A percentile compares a stretch with the other conserved stretches of the same genome.
These are phyloP conservation scores for Ochlodes sylvanus DNA, from an alignment of 2,888 invertebrate species.

Conservation along the genomic window DNA sequence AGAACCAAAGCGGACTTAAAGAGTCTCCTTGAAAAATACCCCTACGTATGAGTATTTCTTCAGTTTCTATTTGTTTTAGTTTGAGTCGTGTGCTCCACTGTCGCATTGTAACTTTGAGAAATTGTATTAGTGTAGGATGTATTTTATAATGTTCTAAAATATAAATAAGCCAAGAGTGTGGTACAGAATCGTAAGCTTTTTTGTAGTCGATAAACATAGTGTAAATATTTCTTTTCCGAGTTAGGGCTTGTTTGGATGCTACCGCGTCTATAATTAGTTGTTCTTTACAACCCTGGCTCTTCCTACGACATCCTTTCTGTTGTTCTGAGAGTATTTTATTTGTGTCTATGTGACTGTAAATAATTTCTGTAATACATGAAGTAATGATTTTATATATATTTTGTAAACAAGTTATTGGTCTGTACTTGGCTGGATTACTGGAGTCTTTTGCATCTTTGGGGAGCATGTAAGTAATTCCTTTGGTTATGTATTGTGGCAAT, in stretches of 20 bases:
- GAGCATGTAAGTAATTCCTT: constrained; percentile 43
- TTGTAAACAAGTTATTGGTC: constrained; percentile 41
- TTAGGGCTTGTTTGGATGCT: constrained; percentile 12
- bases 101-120: constrained; percentile 32
- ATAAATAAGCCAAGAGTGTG: constrained; percentile 33
- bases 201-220: constrained; percentile 34
- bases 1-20: constrained; percentile 41
- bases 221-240: constrained; percentile 10
- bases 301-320: constrained; percentile 28
- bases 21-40: constrained; percentile 42
- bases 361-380: constrained; percentile 27
- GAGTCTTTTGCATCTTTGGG: constrained; percentile 27
- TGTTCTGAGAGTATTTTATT: constrained; percentile 29
- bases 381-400: constrained; percentile 41
- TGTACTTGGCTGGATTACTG: constrained; percentile 34
- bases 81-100: constrained; percentile 36
- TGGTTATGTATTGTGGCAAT: constrained; percentile 39
- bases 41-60: constrained; percentile 37
- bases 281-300: constrained; percentile 21
- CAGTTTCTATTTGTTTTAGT: constrained; percentile 15
- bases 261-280: constrained; percentile 26
- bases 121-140: constrained; percentile 23
- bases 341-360: constrained; percentile 25
- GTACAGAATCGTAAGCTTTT: constrained; percentile 39
- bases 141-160: constrained; percentile 37